These are phyloP conservation scores for Puma concolor DNA, from an alignment of 2,113 vertebrate genomes.

Conservation along the genomic window DNA sequence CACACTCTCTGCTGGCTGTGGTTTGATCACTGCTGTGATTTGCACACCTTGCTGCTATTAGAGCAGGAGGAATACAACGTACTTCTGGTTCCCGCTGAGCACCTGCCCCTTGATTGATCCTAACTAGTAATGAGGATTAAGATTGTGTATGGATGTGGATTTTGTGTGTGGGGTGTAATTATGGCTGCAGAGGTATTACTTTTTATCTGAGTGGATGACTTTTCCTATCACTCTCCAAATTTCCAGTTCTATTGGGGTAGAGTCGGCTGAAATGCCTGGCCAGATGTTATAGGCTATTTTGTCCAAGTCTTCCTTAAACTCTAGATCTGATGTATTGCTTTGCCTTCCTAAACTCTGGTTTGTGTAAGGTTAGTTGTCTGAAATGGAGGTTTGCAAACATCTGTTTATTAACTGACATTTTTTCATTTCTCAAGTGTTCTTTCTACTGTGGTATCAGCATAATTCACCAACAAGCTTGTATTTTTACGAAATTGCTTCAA, in stretches of 20 bases:
- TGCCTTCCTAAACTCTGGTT: not conserved
- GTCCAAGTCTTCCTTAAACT: not conserved
- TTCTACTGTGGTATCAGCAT: not conserved
- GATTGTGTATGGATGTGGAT: not conserved
- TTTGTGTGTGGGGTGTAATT: not conserved
- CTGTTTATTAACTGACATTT: not conserved
- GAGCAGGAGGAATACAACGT: not conserved
- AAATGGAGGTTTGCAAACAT: not conserved
- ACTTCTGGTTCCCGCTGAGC: not conserved
- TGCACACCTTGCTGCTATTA: not conserved
- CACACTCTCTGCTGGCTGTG: not conserved
- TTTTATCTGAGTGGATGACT: slow-evolving; percentile 17
- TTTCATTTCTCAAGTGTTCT: not conserved
- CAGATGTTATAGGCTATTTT: not conserved
- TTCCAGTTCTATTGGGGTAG: not conserved
- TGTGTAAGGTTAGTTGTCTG: not conserved
- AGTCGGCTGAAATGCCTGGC: not conserved
- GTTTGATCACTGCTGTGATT: slow-evolving; percentile 8
- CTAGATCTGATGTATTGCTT: not conserved
- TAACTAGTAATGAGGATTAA: not conserved
- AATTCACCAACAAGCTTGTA: not conserved
- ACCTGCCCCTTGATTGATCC: not conserved
- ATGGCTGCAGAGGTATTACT: not conserved
- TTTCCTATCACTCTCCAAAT: not conserved
- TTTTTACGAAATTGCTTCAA: slow-evolving; percentile 31